Percentiles rank a stretch among this genome's conserved stretches.
Evolutionary conservation across 2,797 vertebrate species (phyloP).

Genomic region (Xerus rutilus): DNA sequence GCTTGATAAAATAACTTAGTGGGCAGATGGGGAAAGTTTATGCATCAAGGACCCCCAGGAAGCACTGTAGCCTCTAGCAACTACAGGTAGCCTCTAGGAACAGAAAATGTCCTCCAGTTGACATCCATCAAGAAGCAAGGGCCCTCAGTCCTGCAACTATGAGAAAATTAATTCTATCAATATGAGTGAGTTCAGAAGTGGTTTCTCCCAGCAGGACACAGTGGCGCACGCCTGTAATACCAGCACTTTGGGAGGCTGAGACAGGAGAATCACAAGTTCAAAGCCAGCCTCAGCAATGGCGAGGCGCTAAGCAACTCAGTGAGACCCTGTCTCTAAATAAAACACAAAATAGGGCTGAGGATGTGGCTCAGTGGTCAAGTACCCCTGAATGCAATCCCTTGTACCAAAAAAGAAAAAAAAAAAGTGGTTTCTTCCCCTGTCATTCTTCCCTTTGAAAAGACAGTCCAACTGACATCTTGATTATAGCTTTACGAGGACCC

Average conservation of each 20-base stretch:
- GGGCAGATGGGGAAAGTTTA: neutral
- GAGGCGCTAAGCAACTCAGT: too few species aligned
- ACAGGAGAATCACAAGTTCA: too few species aligned
- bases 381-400: too few species aligned
- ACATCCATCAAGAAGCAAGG: neutral
- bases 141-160: neutral
- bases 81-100: neutral
- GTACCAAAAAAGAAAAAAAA: too few species aligned
- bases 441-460: neutral
- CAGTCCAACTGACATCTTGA: neutral
- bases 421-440: neutral
- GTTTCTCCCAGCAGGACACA: neutral
- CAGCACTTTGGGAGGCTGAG: too few species aligned
- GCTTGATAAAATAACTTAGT: neutral
- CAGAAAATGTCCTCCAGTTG: neutral
- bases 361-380: too few species aligned
- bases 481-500: neutral
- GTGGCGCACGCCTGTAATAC: too few species aligned
- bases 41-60: neutral
- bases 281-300: too few species aligned
- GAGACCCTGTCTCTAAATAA: too few species aligned
- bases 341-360: too few species aligned
- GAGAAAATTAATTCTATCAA: conserved; percentile 33
- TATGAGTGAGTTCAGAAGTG: neutral
- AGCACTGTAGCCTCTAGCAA: neutral